These are phyloP conservation scores for Rhagoletis zephyria DNA, from an alignment of 1,140 invertebrate species.

Conservation along the genomic window DNA sequence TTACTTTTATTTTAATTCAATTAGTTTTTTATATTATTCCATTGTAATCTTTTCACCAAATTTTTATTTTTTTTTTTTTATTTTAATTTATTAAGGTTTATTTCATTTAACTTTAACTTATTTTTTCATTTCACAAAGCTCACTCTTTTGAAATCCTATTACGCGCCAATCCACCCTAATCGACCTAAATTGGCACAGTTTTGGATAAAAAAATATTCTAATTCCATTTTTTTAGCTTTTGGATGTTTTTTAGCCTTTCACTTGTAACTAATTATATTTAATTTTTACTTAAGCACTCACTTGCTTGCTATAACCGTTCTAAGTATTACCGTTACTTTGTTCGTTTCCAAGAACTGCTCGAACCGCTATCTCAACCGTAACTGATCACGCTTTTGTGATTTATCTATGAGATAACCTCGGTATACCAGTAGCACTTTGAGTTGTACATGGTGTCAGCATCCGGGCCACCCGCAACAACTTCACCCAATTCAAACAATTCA, in stretches of 20 bases:
- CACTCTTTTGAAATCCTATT: neutral
- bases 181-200: neutral
- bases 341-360: slow-evolving; percentile 57
- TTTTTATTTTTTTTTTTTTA: neutral
- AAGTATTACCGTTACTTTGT: neutral
- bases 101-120: neutral
- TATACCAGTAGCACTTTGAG: slow-evolving; percentile 26
- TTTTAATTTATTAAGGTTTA: neutral
- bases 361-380: slow-evolving; percentile 63
- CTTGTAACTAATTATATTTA: neutral
- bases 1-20: neutral
- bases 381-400: slow-evolving; percentile 65
- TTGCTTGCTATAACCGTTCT: neutral
- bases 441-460: neutral
- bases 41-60: neutral
- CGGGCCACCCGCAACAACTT: slow-evolving; percentile 9
- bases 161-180: neutral
- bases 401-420: slow-evolving; percentile 68
- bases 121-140: neutral
- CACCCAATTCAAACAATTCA: slow-evolving; percentile 22
- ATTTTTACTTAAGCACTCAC: neutral
- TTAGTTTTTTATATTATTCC: neutral
- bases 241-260: neutral
- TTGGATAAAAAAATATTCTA: neutral
- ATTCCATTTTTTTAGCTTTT: neutral